Conservation (phyloP, 2,797 vertebrate species). For the Sebastes aleutianus region DNA sequence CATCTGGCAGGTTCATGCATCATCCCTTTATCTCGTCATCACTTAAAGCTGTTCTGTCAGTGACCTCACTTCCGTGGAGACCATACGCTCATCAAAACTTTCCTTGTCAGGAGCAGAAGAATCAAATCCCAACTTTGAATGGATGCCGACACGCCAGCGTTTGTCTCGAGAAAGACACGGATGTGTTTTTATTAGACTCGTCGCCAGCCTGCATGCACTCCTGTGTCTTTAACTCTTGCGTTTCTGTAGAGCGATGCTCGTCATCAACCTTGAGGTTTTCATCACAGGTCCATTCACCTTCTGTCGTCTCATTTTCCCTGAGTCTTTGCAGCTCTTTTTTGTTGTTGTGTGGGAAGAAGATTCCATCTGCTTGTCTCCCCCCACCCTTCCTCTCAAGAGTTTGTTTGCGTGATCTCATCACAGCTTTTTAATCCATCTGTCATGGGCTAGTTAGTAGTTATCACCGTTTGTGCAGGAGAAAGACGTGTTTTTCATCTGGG, state of each 20-base stretch:
- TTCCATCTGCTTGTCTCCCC: slow-evolving; percentile 37
- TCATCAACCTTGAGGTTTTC: slow-evolving; percentile 24
- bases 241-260: neutral
- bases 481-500: slow-evolving; percentile 18
- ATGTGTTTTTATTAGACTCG: neutral
- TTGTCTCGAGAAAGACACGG: neutral
- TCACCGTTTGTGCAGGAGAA: slow-evolving; percentile 18
- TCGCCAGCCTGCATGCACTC: neutral
- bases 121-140: slow-evolving; percentile 3
- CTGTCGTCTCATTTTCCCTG: slow-evolving; percentile 12
- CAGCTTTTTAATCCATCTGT: slow-evolving; percentile 54
- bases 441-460: slow-evolving; percentile 26
- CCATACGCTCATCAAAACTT: slow-evolving; percentile 20
- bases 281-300: slow-evolving; percentile 34
- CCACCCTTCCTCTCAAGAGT: slow-evolving; percentile 5
- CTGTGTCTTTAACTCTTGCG: neutral
- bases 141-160: neutral
- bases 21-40: slow-evolving; percentile 60
- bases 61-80: slow-evolving; percentile 49
- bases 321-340: slow-evolving; percentile 10
- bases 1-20: slow-evolving; percentile 65
- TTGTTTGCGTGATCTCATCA: slow-evolving; percentile 30
- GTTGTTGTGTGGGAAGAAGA: slow-evolving; percentile 19
- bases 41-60: slow-evolving; percentile 22
- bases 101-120: slow-evolving; percentile 14